These are phyloP conservation scores for Argentina silus DNA, from an alignment of 2,797 vertebrate genomes.

Conservation along the genomic window DNA sequence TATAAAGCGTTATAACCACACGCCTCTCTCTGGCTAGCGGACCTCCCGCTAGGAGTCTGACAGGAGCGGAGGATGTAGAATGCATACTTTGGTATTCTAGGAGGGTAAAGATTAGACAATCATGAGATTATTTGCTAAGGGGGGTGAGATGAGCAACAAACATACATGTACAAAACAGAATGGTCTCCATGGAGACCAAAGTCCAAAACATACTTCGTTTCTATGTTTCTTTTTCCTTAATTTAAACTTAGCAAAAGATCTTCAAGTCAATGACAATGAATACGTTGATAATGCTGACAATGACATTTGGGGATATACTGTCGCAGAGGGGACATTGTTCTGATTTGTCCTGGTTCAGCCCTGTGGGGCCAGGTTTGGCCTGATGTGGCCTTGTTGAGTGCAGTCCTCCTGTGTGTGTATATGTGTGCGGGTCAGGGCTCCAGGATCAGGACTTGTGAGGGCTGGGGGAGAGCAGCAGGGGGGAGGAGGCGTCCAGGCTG, in stretches of 20 bases:
- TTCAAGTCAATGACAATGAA: conserved; percentile 4
- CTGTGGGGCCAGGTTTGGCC: too few relatives aligned
- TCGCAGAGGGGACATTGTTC: too few relatives aligned
- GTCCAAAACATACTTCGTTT: conserved; percentile 35
- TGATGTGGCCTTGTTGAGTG: conserved; percentile 7
- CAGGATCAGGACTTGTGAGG: conserved; percentile 89
- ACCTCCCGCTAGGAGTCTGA: conserved; percentile 48
- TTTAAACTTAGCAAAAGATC: background rate
- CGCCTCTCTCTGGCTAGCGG: conserved; percentile 44
- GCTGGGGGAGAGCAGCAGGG: conserved; percentile 86
- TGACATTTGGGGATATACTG: too few relatives aligned
- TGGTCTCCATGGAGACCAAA: conserved; percentile 41
- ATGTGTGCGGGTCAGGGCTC: background rate
- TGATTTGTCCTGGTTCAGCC: too few relatives aligned
- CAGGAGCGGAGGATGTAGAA: background rate
- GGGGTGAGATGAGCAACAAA: conserved; percentile 34
- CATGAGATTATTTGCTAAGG: background rate
- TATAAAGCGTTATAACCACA: conserved; percentile 27
- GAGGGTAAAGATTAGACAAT: background rate
- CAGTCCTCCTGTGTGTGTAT: conserved; percentile 14
- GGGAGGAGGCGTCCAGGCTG: conserved; percentile 84
- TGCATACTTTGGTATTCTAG: background rate
- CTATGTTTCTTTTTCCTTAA: conserved; percentile 18
- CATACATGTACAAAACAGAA: conserved; percentile 15
- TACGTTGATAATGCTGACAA: background rate